Base-by-base conservation (phyloP, 2,888 invertebrate species). In the Drosophila neonasuta region DNA sequence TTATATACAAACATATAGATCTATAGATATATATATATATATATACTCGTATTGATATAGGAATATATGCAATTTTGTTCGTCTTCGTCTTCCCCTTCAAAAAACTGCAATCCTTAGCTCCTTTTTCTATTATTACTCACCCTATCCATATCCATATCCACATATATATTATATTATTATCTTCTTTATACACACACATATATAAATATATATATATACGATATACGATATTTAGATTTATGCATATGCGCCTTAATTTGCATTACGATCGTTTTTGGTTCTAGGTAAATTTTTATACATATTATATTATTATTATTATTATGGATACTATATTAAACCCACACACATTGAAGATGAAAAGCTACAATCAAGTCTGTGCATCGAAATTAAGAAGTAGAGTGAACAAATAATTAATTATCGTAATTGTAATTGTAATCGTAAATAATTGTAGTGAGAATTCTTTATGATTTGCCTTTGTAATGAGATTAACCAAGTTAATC, bases 401-500 rank as follows among this genome's bases (percentile, higher is more conserved):
- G 10, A 59, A 29, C 30, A 29, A 46, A 17, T 56, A 36, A 41
- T 42, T 42, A 44, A 41, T 32, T 51, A 68, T 46, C 36, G 51
- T 60, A 60, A 68, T 44, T 36, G 39, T 60, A 60, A 68, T 46
- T 45, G 52, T 60, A 60, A 39, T 39, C 7, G 15, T 41, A 57
- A 20, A 3, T 20, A 20, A 62, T 44, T 32, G 54, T 61, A 61
- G 46, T 41, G 13, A 46, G 29, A 61, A 71, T 81, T 85, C 78
- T 71, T 68, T 87, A 84, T 86, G 66, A 80, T 83, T 88, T 86
- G 88, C 87, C 84, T 87, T 86, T 83, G 68, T 63, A 86, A 71
- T 65, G 63, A 45, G 88, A 86, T 83, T 83, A 83, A 83, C 83
- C 70, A 84, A 83, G 83, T 83, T 83, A 86, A 86, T 83, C 88